Evolutionary conservation across 1,140 invertebrate genomes (phyloP).

Genomic region (Trachymyrmex septentrionalis): DNA sequence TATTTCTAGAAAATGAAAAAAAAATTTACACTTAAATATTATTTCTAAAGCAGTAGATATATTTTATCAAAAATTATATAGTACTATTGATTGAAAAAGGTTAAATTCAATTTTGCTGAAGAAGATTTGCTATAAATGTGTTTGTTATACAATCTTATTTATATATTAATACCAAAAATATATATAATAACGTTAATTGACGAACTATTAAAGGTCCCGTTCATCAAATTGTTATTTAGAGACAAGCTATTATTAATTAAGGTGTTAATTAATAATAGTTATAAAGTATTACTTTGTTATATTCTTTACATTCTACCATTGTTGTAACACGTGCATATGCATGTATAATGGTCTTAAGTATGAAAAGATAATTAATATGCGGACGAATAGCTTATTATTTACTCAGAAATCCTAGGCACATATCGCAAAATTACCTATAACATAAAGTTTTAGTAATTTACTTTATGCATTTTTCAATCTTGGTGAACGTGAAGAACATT

Average conservation of each 20-base stretch:
- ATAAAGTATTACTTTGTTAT: constrained; percentile 23
- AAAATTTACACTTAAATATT: neutral
- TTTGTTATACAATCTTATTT: constrained; percentile 3
- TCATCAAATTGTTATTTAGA: neutral
- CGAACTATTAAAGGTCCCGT: neutral
- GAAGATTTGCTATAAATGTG: neutral
- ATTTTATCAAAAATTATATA: neutral
- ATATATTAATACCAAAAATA: neutral
- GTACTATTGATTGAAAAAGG: neutral
- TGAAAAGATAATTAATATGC: constrained; percentile 29
- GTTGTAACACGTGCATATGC: neutral
- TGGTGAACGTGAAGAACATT: constrained; percentile 11
- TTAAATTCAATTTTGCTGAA: neutral
- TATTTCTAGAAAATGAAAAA: neutral
- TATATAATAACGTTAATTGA: neutral
- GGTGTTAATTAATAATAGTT: constrained; percentile 5
- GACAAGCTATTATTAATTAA: too few species aligned
- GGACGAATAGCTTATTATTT: constrained; percentile 8
- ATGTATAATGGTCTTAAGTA: neutral
- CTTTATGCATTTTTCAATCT: neutral
- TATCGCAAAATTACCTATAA: constrained; percentile 14
- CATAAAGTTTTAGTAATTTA: constrained; percentile 15
- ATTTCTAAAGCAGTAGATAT: neutral
- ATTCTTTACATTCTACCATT: neutral
- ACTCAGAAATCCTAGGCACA: neutral